These are phyloP conservation scores for Chelon auratus DNA, from an alignment of 2,797 vertebrate genomes.

Conservation along the genomic window DNA sequence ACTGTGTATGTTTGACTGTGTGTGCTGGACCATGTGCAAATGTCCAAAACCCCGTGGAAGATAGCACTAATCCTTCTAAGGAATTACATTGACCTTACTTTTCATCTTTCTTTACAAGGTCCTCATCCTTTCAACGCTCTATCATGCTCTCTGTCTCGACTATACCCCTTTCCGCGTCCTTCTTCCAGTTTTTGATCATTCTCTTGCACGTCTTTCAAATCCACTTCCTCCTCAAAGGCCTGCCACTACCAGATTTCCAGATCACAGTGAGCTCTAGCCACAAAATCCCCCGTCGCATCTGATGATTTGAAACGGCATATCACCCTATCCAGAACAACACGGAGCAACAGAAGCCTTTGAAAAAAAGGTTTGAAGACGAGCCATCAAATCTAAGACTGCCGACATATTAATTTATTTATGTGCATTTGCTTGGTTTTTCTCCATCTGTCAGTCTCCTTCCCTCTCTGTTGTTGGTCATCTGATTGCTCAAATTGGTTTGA, in stretches of 20 bases:
- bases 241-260: constrained; percentile 49
- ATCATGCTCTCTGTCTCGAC: constrained; percentile 36
- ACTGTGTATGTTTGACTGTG: constrained; percentile 16
- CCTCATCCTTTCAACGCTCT: constrained; percentile 52
- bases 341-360: constrained; percentile 32
- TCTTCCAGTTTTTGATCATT: constrained; percentile 47
- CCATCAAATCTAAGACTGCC: constrained; percentile 30
- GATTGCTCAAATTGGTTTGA: constrained; percentile 19
- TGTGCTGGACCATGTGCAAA: constrained; percentile 49
- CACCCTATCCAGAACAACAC: constrained; percentile 18
- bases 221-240: constrained; percentile 50
- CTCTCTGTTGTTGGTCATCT: constrained; percentile 5
- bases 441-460: background rate
- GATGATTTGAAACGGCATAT: constrained; percentile 57
- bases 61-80: constrained; percentile 64
- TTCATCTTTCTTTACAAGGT: constrained; percentile 47
- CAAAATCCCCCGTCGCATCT: constrained; percentile 61
- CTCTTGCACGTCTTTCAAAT: constrained; percentile 35
- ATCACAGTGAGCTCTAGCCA: constrained; percentile 39
- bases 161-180: constrained; percentile 49
- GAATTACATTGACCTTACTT: constrained; percentile 59
- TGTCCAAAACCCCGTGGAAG: constrained; percentile 51
- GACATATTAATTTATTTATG: constrained; percentile 17
- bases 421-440: background rate
- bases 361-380: constrained; percentile 13